phyloP scores from a whole-genome alignment of 2,797 vertebrate genomes.

The Scleropages formosus region DNA sequence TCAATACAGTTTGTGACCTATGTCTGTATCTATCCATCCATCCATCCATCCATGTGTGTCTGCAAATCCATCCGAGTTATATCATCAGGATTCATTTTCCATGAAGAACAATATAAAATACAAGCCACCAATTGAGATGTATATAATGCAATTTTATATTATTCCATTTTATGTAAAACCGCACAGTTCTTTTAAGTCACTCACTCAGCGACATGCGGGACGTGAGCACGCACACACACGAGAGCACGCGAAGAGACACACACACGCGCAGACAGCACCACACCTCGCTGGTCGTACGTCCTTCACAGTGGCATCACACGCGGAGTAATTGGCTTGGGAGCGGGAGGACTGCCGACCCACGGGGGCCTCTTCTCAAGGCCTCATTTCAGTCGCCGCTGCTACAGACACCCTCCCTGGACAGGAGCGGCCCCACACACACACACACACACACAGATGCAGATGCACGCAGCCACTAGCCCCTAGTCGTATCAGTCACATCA shows the following conservation, averaged over 20 bases:
- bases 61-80: too few species aligned
- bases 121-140: too few species aligned
- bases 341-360: conserved; percentile 22
- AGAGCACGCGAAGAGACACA: too few species aligned
- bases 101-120: too few species aligned
- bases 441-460: conserved; percentile 10
- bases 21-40: too few species aligned
- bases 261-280: conserved; percentile 7
- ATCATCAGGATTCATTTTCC: too few species aligned
- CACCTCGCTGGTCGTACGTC: conserved; percentile 28
- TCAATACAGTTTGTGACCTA: too few species aligned
- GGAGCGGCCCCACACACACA: background rate
- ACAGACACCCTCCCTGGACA: conserved; percentile 25
- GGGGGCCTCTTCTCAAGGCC: conserved; percentile 31
- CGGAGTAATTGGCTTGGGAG: conserved; percentile 32
- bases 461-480: background rate
- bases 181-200: conserved; percentile 12
- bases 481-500: background rate
- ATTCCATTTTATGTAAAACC: background rate
- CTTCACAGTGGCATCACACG: conserved; percentile 33
- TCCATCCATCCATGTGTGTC: too few species aligned
- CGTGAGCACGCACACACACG: background rate
- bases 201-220: background rate
- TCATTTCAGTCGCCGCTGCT: conserved; percentile 28
- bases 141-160: conserved; percentile 1